These are phyloP conservation scores for Corvus cornix DNA, from an alignment of 2,113 vertebrate species.

Conservation along the genomic window DNA sequence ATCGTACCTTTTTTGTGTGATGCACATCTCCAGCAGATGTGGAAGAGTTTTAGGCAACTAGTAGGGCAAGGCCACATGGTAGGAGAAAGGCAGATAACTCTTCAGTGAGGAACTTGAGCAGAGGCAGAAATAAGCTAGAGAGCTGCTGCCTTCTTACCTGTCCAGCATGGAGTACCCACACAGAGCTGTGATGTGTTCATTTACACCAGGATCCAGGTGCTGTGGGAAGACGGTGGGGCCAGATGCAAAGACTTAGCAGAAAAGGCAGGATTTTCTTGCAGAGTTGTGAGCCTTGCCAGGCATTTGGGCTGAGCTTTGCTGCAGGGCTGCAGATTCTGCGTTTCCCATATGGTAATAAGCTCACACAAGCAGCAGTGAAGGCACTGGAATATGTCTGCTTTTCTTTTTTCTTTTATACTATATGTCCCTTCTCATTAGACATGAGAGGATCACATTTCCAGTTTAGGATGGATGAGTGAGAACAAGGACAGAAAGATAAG, in stretches of 20 bases:
- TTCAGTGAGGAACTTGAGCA: background rate
- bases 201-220: background rate
- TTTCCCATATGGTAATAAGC: background rate
- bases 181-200: background rate
- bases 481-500: slow-evolving; percentile 45
- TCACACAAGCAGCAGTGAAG: background rate
- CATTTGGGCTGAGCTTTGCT: background rate
- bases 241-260: background rate
- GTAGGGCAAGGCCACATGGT: background rate
- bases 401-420: background rate
- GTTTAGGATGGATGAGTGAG: slow-evolving; percentile 24
- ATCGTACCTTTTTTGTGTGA: background rate
- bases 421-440: slow-evolving; percentile 23
- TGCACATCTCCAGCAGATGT: background rate
- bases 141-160: background rate
- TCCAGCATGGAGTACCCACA: background rate
- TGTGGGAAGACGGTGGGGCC: background rate
- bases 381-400: background rate
- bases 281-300: background rate
- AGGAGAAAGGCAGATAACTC: background rate
- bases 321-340: background rate
- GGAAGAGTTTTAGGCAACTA: background rate
- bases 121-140: background rate
- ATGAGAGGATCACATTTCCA: slow-evolving; percentile 20
- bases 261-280: background rate